These are phyloP conservation scores for Rambutsinella grinnellia DNA, from an alignment of 2,888 invertebrate genomes.

Conservation along the genomic window DNA sequence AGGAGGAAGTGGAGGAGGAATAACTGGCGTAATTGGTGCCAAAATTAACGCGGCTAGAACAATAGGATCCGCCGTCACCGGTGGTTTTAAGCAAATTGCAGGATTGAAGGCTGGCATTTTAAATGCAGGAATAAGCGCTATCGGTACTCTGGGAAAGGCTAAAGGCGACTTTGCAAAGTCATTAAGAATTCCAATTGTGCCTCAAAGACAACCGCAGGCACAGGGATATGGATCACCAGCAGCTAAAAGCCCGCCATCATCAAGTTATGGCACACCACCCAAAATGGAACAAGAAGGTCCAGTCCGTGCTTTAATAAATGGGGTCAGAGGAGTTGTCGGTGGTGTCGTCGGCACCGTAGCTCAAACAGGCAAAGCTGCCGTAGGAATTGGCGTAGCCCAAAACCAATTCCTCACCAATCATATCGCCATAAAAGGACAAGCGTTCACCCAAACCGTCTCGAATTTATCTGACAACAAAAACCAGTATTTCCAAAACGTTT, in stretches of 20 bases:
- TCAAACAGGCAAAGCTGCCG: conserved; percentile 11
- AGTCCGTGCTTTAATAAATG: conserved; percentile 2
- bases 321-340: conserved; percentile 14
- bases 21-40: conserved; percentile 10
- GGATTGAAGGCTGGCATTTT: conserved; percentile 34
- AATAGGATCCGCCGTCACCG: conserved; percentile 12
- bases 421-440: conserved; percentile 33
- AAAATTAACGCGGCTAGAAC: conserved; percentile 18
- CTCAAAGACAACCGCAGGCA: background rate
- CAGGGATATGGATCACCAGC: conserved; percentile 8
- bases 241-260: background rate
- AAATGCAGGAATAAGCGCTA: conserved; percentile 23
- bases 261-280: conserved; percentile 3
- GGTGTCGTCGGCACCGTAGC: conserved; percentile 10
- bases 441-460: conserved; percentile 28
- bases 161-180: conserved; percentile 22
- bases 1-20: background rate
- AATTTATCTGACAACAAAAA: conserved; percentile 22
- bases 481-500: conserved; percentile 30
- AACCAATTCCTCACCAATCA: conserved; percentile 35
- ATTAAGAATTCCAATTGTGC: conserved; percentile 14
- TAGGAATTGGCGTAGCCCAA: conserved; percentile 26
- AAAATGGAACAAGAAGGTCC: background rate
- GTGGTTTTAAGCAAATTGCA: conserved; percentile 16
- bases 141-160: conserved; percentile 20